Evolutionary conservation across 2,113 vertebrate species (phyloP), one percentile per base, ranked within the genome.

Genomic region (Eolophus roseicapilla): DNA sequence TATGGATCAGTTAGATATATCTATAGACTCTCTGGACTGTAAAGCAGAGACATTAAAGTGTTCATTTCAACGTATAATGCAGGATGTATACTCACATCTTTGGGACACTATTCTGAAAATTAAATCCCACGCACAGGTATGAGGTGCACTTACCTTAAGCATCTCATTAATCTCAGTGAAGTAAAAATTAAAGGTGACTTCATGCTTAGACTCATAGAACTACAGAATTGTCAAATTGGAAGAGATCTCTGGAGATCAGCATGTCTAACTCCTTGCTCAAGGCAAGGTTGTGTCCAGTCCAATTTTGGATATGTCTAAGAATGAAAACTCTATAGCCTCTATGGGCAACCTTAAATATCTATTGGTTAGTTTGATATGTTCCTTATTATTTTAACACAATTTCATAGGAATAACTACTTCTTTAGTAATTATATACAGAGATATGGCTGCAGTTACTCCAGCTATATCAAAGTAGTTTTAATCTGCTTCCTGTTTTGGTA

Each of bases 241-340:
- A 87, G 25, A 13, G 7, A 31, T 17, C 4, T 77, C 63, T 33
- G n/a, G 47, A 71, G 20, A 68, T 21, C 4, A 1, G 17, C 13
- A 17, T 8, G 46, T 21, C 19, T 78, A 19, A 9, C 1, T 2
- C 3, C 5, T 12, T 62, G 23, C 31, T 80, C 11, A 86, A 65
- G 43, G 14, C 10, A 77, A 63, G 14, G 17, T 10, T 76, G 11
- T 28, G 29, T 76, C 21, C 63, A 49, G 27, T 64, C 12, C 13
- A 24, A 2, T 68, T 73, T 60, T 73, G 39, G 76, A 14, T 21
- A 24, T 63, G 11, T 12, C 14, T 5, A 46, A 25, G 19, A 59
- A 14, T 44, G 2, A 53, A 53, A n/a, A 35, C 6, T 28, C 23
- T 28, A 4, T 3, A 73, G 8, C 1, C 0, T 53, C 17, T 39